phyloP scores from a whole-genome alignment of 2,888 invertebrate genomes.

The Apeira syringaria region DNA sequence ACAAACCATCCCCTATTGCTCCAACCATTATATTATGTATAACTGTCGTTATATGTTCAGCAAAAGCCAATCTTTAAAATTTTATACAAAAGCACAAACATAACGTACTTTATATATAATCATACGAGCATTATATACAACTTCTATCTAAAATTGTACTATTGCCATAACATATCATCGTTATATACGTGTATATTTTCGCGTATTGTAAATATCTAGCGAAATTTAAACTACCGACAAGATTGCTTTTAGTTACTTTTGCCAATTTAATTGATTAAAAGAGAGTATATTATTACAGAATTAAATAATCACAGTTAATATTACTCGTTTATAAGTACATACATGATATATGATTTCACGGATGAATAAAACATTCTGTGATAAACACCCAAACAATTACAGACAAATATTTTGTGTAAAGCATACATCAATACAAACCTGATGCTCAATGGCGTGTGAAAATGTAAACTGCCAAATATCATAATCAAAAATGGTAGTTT shows the following conservation, averaged over 20 bases:
- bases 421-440: too few species aligned
- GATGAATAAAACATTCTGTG: too few species aligned
- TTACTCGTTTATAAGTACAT: neutral
- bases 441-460: too few species aligned
- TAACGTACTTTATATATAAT: conserved; percentile 43
- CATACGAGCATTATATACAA: conserved; percentile 54
- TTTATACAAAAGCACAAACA: conserved; percentile 47
- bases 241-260: neutral
- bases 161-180: conserved; percentile 52
- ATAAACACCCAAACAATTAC: too few species aligned
- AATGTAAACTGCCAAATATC: too few species aligned
- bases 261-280: neutral
- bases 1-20: conserved; percentile 65
- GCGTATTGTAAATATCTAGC: too few species aligned
- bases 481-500: too few species aligned
- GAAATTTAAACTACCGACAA: too few species aligned
- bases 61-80: conserved; percentile 30
- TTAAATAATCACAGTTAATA: neutral
- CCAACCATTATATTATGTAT: too few species aligned
- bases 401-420: too few species aligned
- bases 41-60: conserved; percentile 39
- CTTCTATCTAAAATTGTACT: conserved; percentile 48
- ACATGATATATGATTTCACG: neutral
- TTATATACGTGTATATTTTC: conserved; percentile 2
- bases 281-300: neutral